These are phyloP conservation scores for Allacma fusca DNA, from an alignment of 2,888 invertebrate genomes.

Conservation along the genomic window DNA sequence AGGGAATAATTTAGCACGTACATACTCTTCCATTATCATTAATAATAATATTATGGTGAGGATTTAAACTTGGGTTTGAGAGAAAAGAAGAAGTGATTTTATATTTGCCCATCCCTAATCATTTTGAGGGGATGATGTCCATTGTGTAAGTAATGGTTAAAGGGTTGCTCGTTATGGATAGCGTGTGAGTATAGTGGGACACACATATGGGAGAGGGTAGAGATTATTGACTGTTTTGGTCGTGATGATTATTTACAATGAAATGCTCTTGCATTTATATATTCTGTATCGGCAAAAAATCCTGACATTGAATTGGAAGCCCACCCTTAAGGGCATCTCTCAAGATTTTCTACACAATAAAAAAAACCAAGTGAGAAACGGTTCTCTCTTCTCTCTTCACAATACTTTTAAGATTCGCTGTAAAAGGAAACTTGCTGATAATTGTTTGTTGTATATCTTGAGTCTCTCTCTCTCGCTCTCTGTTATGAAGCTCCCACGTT, in stretches of 20 bases:
- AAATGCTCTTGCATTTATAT: conserved; percentile 23
- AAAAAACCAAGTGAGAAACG: conserved; percentile 27
- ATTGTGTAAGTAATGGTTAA: too few relatives aligned
- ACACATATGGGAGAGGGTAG: conserved; percentile 31
- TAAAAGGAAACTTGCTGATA: conserved; percentile 38
- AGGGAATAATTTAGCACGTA: too few relatives aligned
- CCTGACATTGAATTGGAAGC: conserved; percentile 36
- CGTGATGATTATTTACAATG: conserved; percentile 39
- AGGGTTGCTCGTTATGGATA: too few relatives aligned
- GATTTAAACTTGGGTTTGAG: too few relatives aligned
- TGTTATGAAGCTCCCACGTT: conserved; percentile 24
- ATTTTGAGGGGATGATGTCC: too few relatives aligned
- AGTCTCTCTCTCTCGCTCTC: background rate
- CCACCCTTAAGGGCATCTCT: conserved; percentile 37
- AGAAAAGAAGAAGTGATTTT: too few relatives aligned
- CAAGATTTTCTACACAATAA: conserved; percentile 33
- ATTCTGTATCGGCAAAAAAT: conserved; percentile 25
- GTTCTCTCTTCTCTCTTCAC: conserved; percentile 20
- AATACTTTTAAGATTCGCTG: conserved; percentile 19
- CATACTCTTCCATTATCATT: too few relatives aligned
- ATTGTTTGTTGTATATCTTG: conserved; percentile 20
- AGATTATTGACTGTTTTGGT: conserved; percentile 37
- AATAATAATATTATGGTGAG: too few relatives aligned
- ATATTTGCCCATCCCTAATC: too few relatives aligned
- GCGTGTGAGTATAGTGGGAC: too few relatives aligned